These are phyloP conservation scores for Pollenia labialis DNA, from an alignment of 2,888 invertebrate species.

Conservation along the genomic window DNA sequence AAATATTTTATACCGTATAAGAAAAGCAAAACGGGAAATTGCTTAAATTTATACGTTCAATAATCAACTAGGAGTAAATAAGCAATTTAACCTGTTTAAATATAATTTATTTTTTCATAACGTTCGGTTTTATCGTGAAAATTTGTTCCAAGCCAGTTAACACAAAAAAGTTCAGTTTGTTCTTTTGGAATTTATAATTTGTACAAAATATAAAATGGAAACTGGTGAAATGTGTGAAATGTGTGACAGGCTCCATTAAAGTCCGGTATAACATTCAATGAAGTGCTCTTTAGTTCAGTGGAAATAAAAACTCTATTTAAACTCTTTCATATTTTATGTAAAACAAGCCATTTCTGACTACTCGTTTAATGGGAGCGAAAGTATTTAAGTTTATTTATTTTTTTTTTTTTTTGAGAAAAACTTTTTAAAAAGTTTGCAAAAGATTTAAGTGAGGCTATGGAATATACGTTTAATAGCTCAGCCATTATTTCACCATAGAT, in stretches of 20 bases:
- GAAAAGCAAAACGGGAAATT: neutral
- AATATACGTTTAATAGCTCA: too few species aligned
- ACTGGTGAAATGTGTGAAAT: slow-evolving; percentile 26
- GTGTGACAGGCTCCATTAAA: slow-evolving; percentile 1
- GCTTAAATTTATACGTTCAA: slow-evolving; percentile 7
- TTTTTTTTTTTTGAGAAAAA: too few species aligned
- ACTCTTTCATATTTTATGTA: neutral
- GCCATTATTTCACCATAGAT: too few species aligned
- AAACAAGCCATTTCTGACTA: neutral
- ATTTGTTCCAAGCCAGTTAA: slow-evolving; percentile 30
- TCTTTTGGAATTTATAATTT: slow-evolving; percentile 32
- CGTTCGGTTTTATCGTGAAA: slow-evolving; percentile 50
- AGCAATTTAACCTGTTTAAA: slow-evolving; percentile 46
- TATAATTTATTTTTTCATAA: slow-evolving; percentile 58
- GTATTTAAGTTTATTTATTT: too few species aligned
- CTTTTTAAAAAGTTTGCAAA: too few species aligned
- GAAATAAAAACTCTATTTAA: neutral
- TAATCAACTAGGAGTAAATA: slow-evolving; percentile 30
- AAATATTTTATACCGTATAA: slow-evolving; percentile 15
- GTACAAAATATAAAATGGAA: slow-evolving; percentile 17
- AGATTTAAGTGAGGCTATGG: too few species aligned
- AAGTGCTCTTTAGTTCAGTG: neutral
- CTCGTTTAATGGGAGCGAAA: too few species aligned
- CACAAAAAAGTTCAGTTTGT: slow-evolving; percentile 13
- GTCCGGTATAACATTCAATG: neutral